phyloP scores from a whole-genome alignment of 2,888 invertebrate species.

The Pyrrhosoma nymphula region DNA sequence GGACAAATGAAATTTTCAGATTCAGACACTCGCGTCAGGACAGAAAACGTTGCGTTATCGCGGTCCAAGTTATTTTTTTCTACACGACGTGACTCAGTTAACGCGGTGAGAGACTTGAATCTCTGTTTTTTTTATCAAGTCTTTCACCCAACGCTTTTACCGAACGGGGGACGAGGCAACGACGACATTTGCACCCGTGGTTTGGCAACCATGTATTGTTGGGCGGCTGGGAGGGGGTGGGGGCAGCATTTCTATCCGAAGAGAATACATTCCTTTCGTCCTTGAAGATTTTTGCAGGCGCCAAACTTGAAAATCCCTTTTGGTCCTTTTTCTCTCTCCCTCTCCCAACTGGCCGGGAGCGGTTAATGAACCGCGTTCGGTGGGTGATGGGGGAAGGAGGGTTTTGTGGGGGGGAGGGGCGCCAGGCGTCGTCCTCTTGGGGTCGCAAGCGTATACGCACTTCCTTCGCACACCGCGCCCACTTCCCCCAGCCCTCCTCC shows the following conservation, averaged over 20 bases:
- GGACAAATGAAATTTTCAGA: too few species aligned
- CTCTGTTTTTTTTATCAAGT: too few species aligned
- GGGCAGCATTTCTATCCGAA: background rate
- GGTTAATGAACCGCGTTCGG: slow-evolving; percentile 15
- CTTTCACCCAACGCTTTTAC: too few species aligned
- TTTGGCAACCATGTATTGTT: background rate
- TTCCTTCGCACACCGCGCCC: background rate
- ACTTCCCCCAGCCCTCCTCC: background rate
- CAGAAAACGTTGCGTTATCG: too few species aligned
- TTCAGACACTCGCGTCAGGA: too few species aligned
- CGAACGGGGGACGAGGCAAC: background rate
- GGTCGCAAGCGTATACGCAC: background rate
- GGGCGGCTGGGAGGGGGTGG: background rate
- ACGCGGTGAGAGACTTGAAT: too few species aligned
- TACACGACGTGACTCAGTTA: too few species aligned
- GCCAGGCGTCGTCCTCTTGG: background rate
- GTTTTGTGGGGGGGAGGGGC: background rate
- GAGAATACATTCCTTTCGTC: slow-evolving; percentile 31
- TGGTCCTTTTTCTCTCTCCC: background rate
- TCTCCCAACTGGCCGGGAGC: background rate
- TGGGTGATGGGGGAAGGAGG: background rate
- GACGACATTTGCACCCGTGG: background rate
- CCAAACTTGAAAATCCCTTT: background rate
- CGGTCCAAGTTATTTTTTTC: too few species aligned
- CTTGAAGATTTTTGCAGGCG: slow-evolving; percentile 53